A percentile compares a stretch with the other conserved stretches of the same genome.
Conservation (phyloP, 2,797 vertebrate genomes). For the Miichthys miiuy region DNA sequence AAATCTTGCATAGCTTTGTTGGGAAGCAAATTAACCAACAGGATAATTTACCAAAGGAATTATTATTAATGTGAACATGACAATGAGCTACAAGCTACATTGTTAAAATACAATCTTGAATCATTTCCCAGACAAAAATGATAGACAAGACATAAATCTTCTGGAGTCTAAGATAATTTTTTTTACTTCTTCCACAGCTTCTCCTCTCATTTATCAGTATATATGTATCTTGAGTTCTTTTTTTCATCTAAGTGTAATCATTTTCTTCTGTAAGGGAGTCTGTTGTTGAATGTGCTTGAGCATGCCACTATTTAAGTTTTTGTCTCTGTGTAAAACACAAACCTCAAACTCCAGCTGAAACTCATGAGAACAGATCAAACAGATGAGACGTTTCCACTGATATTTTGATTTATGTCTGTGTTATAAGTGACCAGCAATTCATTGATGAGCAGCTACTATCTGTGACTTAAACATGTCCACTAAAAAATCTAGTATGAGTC, state of each 20-base stretch:
- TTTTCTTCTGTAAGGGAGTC: background rate
- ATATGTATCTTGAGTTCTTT: too few species aligned
- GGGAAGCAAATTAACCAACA: background rate
- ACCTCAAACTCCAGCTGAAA: too few species aligned
- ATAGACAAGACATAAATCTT: background rate
- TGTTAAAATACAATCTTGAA: background rate
- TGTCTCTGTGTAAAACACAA: background rate
- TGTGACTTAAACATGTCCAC: background rate
- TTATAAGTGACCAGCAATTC: background rate
- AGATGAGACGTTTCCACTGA: too few species aligned
- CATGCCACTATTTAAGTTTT: background rate
- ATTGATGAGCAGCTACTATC: background rate
- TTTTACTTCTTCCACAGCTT: too few species aligned
- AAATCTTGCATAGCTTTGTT: background rate
- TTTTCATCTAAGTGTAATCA: background rate
- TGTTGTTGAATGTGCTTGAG: background rate
- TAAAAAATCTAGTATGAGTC: background rate
- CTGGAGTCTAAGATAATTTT: too few species aligned
- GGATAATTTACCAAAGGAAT: background rate
- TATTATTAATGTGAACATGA: background rate
- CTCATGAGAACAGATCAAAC: too few species aligned
- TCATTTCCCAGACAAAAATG: background rate
- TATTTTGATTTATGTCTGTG: background rate
- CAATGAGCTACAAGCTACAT: background rate
- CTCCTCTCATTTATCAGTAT: too few species aligned